Percentiles rank a stretch among this genome's conserved stretches.
Evolutionary conservation across 2,113 vertebrate species (phyloP).

Genomic region (Ammodytes dubius): DNA sequence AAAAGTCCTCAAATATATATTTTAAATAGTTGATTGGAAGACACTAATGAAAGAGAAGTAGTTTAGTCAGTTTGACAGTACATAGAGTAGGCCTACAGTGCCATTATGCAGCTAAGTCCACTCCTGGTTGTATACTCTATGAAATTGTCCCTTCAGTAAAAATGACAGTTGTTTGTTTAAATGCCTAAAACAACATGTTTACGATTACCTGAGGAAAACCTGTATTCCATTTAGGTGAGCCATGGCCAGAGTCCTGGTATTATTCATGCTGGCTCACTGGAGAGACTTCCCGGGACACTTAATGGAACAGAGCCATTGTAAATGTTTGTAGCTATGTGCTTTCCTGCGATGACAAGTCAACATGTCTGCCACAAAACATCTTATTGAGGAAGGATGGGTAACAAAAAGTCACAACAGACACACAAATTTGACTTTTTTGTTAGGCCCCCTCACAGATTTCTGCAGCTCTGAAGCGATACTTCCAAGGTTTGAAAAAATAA

Average conservation of each 20-base stretch:
- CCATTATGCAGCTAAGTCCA: neutral
- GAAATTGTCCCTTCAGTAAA: neutral
- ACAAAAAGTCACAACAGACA: neutral
- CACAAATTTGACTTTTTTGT: too few relatives aligned
- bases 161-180: neutral
- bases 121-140: neutral
- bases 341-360: neutral
- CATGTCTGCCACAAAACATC: neutral
- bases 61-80: neutral
- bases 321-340: neutral
- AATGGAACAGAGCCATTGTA: neutral
- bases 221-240: neutral
- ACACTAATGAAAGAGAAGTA: neutral
- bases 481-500: neutral
- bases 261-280: neutral
- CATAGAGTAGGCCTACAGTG: neutral
- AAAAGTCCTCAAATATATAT: neutral
- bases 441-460: neutral
- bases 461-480: neutral
- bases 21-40: neutral
- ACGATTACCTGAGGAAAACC: too few relatives aligned
- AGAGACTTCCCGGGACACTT: neutral
- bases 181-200: too few relatives aligned
- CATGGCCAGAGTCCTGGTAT: neutral
- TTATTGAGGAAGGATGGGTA: neutral